Percentiles rank a stretch among this genome's conserved stretches.
Conservation (phyloP, 2,888 invertebrate species). For the Drosophila limbata region DNA sequence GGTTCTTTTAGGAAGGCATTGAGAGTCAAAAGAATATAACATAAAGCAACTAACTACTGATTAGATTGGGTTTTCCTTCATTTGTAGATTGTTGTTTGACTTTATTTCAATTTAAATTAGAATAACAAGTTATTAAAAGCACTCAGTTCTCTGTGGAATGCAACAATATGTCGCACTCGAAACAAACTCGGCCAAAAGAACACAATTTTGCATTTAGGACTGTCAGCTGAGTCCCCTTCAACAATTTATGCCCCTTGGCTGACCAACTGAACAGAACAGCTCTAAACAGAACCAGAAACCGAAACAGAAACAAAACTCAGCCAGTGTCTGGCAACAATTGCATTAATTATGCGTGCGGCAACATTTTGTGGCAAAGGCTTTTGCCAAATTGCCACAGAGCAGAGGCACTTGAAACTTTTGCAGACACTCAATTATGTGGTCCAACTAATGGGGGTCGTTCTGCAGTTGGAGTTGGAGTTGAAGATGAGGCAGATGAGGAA, state of each 20-base stretch:
- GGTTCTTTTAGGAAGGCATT: neutral
- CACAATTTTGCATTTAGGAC: slow-evolving; percentile 49
- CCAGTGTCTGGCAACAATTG: slow-evolving; percentile 69
- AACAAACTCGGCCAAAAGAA: slow-evolving; percentile 15
- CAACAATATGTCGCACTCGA: slow-evolving; percentile 8
- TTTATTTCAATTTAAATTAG: slow-evolving; percentile 3
- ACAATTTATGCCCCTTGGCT: slow-evolving; percentile 17
- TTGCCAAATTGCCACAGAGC: slow-evolving; percentile 61
- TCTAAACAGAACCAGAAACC: slow-evolving; percentile 24
- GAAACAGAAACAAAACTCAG: slow-evolving; percentile 20
- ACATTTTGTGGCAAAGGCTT: slow-evolving; percentile 60
- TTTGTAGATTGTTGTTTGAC: neutral
- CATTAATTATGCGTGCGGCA: slow-evolving; percentile 76
- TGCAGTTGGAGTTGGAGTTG: neutral
- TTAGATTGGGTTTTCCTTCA: slow-evolving; percentile 2
- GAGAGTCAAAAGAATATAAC: neutral
- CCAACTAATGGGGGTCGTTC: slow-evolving; percentile 19
- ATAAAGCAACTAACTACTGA: neutral
- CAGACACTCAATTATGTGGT: slow-evolving; percentile 64
- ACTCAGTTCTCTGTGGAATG: slow-evolving; percentile 16
- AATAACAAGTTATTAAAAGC: slow-evolving; percentile 28
- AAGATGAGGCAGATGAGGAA: slow-evolving; percentile 2
- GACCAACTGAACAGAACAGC: slow-evolving; percentile 44
- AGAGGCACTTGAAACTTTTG: slow-evolving; percentile 55
- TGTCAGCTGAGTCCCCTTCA: slow-evolving; percentile 8